A percentile compares a stretch with the other conserved stretches of the same genome.
These are phyloP conservation scores for Pempheris klunzingeri DNA, from an alignment of 2,797 vertebrate genomes.

Conservation along the genomic window DNA sequence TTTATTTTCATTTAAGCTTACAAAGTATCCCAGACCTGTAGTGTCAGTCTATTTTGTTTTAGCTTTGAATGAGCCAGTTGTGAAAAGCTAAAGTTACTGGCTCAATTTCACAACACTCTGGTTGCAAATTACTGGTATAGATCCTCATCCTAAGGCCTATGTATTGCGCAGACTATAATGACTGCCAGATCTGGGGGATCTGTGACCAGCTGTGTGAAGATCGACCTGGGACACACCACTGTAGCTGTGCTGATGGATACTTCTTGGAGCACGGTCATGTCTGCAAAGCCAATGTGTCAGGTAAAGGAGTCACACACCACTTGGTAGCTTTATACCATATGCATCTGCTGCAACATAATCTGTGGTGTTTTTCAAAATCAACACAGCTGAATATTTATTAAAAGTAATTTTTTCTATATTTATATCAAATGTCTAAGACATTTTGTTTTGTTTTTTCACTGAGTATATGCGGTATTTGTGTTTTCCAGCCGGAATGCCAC, in stretches of 20 bases:
- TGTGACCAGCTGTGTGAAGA: conserved; percentile 87
- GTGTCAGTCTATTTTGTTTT: no score
- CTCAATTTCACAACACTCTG: conserved; percentile 4
- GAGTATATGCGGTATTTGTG: conserved; percentile 8
- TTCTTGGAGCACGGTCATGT: conserved; percentile 81
- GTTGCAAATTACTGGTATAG: neutral
- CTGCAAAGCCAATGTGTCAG: conserved; percentile 83
- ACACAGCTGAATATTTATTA: neutral
- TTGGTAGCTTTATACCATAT: neutral
- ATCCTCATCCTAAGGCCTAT: neutral
- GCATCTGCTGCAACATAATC: neutral
- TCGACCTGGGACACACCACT: conserved; percentile 82
- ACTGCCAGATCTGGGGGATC: conserved; percentile 86
- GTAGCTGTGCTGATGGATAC: conserved; percentile 83
- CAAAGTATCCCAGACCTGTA: neutral
- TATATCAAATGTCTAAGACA: neutral
- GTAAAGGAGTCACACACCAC: conserved; percentile 53
- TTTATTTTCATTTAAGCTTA: neutral
- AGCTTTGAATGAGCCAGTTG: no score
- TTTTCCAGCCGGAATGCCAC: conserved; percentile 78
- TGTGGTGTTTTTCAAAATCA: conserved; percentile 4
- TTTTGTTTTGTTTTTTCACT: neutral
- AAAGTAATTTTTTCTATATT: neutral
- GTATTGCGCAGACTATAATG: conserved; percentile 79
- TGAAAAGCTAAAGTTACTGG: neutral